Percentiles rank a stretch among this genome's conserved stretches.
Evolutionary conservation across 2,888 invertebrate genomes (phyloP).

Genomic region (Gortyna flavago): DNA sequence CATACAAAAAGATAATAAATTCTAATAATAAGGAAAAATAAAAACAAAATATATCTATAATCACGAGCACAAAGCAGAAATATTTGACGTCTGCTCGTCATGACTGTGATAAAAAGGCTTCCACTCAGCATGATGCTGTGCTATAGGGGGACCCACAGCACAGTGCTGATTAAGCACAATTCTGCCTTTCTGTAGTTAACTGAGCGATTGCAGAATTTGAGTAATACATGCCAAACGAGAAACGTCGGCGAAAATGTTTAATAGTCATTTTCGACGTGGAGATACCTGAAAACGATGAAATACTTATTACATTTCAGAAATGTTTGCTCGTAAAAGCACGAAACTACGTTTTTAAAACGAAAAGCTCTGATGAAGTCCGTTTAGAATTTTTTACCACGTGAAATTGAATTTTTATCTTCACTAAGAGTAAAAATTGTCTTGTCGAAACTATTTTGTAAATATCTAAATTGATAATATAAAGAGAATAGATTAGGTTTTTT

Average conservation of each 20-base stretch:
- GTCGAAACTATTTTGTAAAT: not conserved
- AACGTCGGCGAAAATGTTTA: not conserved
- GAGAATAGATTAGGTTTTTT: too few relatives aligned
- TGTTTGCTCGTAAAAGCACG: not conserved
- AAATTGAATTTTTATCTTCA: constrained; percentile 22
- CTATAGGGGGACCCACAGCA: too few relatives aligned
- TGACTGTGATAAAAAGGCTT: too few relatives aligned
- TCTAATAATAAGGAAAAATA: too few relatives aligned
- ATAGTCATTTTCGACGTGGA: not conserved
- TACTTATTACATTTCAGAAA: not conserved
- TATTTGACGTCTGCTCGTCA: too few relatives aligned
- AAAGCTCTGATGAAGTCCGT: not conserved
- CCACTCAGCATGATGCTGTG: too few relatives aligned
- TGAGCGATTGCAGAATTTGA: not conserved
- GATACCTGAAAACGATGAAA: not conserved
- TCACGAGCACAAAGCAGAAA: too few relatives aligned
- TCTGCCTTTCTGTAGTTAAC: not conserved
- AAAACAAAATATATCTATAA: too few relatives aligned
- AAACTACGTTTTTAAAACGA: not conserved
- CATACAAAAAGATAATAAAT: too few relatives aligned
- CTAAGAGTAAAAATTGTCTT: not conserved
- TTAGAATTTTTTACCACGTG: constrained; percentile 15
- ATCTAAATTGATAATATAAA: not conserved
- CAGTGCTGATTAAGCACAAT: too few relatives aligned
- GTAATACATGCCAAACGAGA: constrained; percentile 13